A percentile compares a stretch with the other conserved stretches of the same genome.
Evolutionary conservation across 1,140 invertebrate species (phyloP).

Genomic region (Calycopis cecrops): DNA sequence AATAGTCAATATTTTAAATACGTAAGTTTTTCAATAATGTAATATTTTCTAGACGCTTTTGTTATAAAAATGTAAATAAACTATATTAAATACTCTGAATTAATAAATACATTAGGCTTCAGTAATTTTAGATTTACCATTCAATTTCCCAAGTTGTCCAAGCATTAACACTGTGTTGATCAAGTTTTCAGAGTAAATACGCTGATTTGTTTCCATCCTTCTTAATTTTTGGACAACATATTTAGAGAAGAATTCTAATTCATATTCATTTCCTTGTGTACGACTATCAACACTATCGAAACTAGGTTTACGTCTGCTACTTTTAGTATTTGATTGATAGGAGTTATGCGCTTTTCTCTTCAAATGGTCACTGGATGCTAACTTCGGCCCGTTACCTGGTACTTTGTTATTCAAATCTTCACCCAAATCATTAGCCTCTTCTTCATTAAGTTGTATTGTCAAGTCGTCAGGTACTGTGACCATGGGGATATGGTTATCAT

Average conservation of each 20-base stretch:
- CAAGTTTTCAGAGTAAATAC: slow-evolving; percentile 68
- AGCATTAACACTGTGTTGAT: slow-evolving; percentile 68
- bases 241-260: slow-evolving; percentile 67
- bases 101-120: slow-evolving; percentile 39
- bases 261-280: slow-evolving; percentile 57
- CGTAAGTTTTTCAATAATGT: too few species aligned
- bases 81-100: slow-evolving; percentile 16
- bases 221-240: slow-evolving; percentile 67
- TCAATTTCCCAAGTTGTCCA: slow-evolving; percentile 58
- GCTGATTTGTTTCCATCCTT: slow-evolving; percentile 66
- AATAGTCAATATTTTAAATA: too few species aligned
- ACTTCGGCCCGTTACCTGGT: too few species aligned
- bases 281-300: slow-evolving; percentile 31
- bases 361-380: slow-evolving; percentile 16
- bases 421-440: slow-evolving; percentile 56
- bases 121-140: slow-evolving; percentile 60
- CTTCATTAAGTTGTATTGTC: slow-evolving; percentile 62
- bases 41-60: not conserved
- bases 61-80: slow-evolving; percentile 5
- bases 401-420: slow-evolving; percentile 50
- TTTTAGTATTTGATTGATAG: slow-evolving; percentile 28
- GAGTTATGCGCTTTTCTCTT: slow-evolving; percentile 35
- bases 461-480: slow-evolving; percentile 67
- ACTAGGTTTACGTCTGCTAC: slow-evolving; percentile 43
- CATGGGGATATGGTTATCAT: slow-evolving; percentile 64